A percentile compares a stretch with the other conserved stretches of the same genome.
Evolutionary conservation across 2,888 invertebrate species (phyloP).

Genomic region (Eupithecia pulchellata): DNA sequence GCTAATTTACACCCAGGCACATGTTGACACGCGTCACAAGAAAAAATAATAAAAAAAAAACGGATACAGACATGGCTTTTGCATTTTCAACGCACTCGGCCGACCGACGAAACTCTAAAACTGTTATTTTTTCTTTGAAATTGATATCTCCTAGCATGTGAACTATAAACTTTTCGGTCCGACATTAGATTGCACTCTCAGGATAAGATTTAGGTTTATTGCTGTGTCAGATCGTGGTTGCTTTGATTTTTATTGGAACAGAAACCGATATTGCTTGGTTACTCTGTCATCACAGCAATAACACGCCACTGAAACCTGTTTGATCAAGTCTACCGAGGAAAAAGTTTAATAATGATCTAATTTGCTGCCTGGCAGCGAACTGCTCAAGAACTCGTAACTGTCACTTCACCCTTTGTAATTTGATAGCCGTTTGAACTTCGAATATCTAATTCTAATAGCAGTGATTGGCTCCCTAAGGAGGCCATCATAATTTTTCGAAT

Average conservation of each 20-base stretch:
- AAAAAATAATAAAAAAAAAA: slow-evolving; percentile 76
- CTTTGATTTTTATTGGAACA: slow-evolving; percentile 53
- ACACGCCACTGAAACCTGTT: slow-evolving; percentile 36
- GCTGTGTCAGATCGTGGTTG: slow-evolving; percentile 56
- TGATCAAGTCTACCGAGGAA: slow-evolving; percentile 35
- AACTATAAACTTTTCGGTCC: slow-evolving; percentile 57
- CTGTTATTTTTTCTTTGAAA: slow-evolving; percentile 57
- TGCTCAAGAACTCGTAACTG: slow-evolving; percentile 57
- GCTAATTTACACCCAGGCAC: slow-evolving; percentile 82
- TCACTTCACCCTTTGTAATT: slow-evolving; percentile 77
- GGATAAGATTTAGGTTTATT: slow-evolving; percentile 62
- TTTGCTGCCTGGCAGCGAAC: slow-evolving; percentile 1
- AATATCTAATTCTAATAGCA: slow-evolving; percentile 84
- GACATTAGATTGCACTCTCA: slow-evolving; percentile 63
- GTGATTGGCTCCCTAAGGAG: slow-evolving; percentile 84
- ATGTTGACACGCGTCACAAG: slow-evolving; percentile 81
- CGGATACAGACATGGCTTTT: slow-evolving; percentile 74
- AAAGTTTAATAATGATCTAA: slow-evolving; percentile 5
- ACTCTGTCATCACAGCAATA: slow-evolving; percentile 43
- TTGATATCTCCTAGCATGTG: slow-evolving; percentile 63
- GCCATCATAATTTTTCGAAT: slow-evolving; percentile 82
- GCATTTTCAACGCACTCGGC: slow-evolving; percentile 70
- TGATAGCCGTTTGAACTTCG: slow-evolving; percentile 77
- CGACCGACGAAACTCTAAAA: slow-evolving; percentile 42
- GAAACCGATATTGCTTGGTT: slow-evolving; percentile 42